A percentile compares a stretch with the other conserved stretches of the same genome.
Evolutionary conservation across 2,888 invertebrate species (phyloP).

Genomic region (Allygus modestus): DNA sequence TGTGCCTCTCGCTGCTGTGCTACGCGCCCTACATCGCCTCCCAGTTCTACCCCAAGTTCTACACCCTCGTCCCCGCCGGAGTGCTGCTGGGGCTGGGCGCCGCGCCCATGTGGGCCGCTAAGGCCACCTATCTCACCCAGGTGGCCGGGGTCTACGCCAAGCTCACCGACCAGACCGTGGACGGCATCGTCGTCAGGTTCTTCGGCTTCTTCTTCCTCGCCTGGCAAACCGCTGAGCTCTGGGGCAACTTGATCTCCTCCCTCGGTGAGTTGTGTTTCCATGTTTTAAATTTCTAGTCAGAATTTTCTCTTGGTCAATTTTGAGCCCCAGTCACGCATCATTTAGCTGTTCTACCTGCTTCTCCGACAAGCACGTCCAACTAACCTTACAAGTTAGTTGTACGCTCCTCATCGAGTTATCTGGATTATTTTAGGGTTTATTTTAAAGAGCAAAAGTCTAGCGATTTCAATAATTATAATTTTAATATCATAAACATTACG

Average conservation of each 20-base stretch:
- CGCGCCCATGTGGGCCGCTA: slow-evolving; percentile 99
- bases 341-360: too few species aligned
- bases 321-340: too few species aligned
- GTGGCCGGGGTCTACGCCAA: slow-evolving; percentile 94
- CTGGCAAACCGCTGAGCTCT: slow-evolving; percentile 97
- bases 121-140: slow-evolving; percentile 97
- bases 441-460: too few species aligned
- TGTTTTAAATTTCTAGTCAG: slow-evolving; percentile 43
- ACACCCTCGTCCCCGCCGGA: slow-evolving; percentile 95
- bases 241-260: slow-evolving; percentile 98
- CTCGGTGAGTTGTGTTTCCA: slow-evolving; percentile 80
- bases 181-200: slow-evolving; percentile 96
- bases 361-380: too few species aligned
- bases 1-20: slow-evolving; percentile 93
- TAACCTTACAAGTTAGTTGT: too few species aligned
- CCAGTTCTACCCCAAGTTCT: slow-evolving; percentile 95
- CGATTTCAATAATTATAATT: too few species aligned
- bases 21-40: slow-evolving; percentile 97
- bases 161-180: slow-evolving; percentile 90
- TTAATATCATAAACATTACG: too few species aligned
- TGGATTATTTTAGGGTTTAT: too few species aligned
- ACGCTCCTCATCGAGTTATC: too few species aligned
- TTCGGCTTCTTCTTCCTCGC: slow-evolving; percentile 99
- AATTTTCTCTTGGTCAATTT: too few species aligned
- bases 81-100: slow-evolving; percentile 96